Percentiles rank a stretch among this genome's conserved stretches.
Conservation (phyloP, 2,888 invertebrate species). For the Tachina grossa region DNA sequence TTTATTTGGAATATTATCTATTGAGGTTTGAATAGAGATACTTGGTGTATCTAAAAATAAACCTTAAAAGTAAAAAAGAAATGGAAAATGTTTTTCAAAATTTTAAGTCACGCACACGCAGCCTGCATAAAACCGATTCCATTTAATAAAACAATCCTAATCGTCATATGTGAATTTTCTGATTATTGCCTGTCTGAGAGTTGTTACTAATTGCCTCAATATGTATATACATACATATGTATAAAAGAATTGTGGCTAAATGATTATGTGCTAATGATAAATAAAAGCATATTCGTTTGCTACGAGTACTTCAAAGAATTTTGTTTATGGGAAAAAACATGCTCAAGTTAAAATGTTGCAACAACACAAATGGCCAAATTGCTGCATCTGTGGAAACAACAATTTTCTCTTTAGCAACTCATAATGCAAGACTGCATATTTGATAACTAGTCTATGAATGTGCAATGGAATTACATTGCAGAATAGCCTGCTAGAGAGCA, state of each 20-base stretch:
- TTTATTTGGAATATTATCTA: too few relatives aligned
- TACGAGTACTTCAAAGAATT: not conserved
- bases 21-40: too few relatives aligned
- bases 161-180: not conserved
- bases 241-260: slow-evolving; percentile 1
- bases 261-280: slow-evolving; percentile 14
- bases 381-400: slow-evolving; percentile 3
- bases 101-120: too few relatives aligned
- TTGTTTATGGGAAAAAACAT: not conserved
- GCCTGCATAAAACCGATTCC: not conserved
- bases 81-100: too few relatives aligned
- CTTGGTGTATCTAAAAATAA: too few relatives aligned
- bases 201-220: not conserved
- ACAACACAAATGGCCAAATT: not conserved
- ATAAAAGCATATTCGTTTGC: not conserved
- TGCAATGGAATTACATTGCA: not conserved
- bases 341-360: not conserved
- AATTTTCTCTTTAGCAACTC: not conserved
- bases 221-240: not conserved
- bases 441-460: too few relatives aligned
- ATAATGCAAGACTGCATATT: not conserved
- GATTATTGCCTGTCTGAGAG: slow-evolving; percentile 6
- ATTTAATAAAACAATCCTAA: not conserved
- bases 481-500: not conserved
- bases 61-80: too few relatives aligned